A percentile compares a stretch with the other conserved stretches of the same genome.
Evolutionary conservation across 1,140 invertebrate species (phyloP).

Genomic region (Leptinotarsa undecemlineata): DNA sequence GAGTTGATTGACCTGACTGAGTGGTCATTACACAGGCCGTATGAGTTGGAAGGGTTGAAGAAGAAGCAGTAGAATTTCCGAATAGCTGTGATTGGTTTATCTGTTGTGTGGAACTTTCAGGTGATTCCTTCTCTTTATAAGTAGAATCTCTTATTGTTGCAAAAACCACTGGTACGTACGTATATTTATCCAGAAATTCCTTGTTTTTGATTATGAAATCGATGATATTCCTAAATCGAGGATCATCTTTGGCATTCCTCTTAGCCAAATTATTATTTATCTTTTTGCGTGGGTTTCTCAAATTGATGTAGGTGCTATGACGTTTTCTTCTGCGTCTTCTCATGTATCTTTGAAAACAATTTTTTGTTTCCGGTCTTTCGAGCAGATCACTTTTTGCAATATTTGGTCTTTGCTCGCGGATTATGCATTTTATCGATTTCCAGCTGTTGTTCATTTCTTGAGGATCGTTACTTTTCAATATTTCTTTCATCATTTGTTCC

Average conservation of each 20-base stretch:
- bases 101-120: background rate
- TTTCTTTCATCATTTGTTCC: background rate
- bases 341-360: conserved; percentile 15
- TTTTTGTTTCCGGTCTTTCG: background rate
- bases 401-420: conserved; percentile 8
- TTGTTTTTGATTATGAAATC: conserved; percentile 26
- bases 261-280: conserved; percentile 14
- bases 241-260: conserved; percentile 6
- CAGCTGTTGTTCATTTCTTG: background rate
- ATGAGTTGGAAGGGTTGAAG: background rate
- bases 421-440: conserved; percentile 20
- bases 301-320: conserved; percentile 16
- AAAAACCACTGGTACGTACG: conserved; percentile 24
- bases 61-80: background rate
- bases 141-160: conserved; percentile 7
- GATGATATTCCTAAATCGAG: conserved; percentile 16
- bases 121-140: background rate
- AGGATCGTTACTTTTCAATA: background rate
- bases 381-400: background rate
- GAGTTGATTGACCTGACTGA: background rate
- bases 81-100: background rate
- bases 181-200: conserved; percentile 15
- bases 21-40: background rate
- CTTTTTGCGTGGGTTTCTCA: conserved; percentile 10
- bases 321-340: conserved; percentile 7